Base-by-base conservation (phyloP, 2,113 vertebrate genomes). In the Apodemus speciosus region DNA sequence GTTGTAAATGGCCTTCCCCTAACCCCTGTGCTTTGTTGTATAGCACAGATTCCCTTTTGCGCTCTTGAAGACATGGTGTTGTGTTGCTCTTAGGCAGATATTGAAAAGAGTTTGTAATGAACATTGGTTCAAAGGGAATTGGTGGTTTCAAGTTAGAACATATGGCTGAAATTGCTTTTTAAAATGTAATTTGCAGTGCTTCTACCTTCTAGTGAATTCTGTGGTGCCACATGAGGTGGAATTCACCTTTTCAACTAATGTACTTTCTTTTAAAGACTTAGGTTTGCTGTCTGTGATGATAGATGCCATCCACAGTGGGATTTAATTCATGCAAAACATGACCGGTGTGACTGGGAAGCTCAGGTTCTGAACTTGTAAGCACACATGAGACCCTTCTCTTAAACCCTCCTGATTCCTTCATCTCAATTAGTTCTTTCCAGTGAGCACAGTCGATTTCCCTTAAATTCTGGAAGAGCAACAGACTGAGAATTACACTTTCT, bases 201-300 rank as follows among this genome's bases (percentile, higher is more conserved):
- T 92, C 94, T 94, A 94, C 11, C 46, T 92, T 93, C n/a, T 83
- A 79, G 46, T 79, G 7, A 77, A 80, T 93, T 87, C 40, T 2
- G 2, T 46, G 51, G 30, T 2, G 51, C 49, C 35, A 73, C n/a
- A 16, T 62, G 21, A 90, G 58, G 46, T 15, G 32, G 10, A 88
- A 75, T 85, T 94, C 32, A 68, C n/a, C 71, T 90, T 62, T 23
- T 76, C 69, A 88, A 89, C 46, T 60, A 68, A 76, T 88, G 16
- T 9, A 9, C 69, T 30, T 66, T 66, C 30, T 62, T 49, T 94
- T 92, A 27, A 38, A 93, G 49, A 49, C 43, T 96, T 91, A 38
- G 21, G 16, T 38, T 93, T 91, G 30, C 32, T 49, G 75, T 69
- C 40, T 53, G 20, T 30, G 23, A 25, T 77, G 7, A 58, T 58